phyloP scores from a whole-genome alignment of 2,113 vertebrate genomes.

The Zapornia atra region DNA sequence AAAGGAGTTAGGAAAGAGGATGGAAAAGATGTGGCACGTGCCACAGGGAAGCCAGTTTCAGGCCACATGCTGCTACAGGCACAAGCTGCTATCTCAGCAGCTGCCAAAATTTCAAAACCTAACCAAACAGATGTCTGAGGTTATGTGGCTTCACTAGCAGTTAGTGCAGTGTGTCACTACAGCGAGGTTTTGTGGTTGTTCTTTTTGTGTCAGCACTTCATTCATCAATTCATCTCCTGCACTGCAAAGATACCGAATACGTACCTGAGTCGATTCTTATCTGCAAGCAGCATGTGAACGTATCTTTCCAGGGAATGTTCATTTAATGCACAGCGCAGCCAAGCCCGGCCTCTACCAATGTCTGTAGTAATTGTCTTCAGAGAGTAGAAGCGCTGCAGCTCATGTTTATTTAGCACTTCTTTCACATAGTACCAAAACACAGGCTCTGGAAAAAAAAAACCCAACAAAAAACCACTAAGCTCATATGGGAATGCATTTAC shows the following conservation, averaged over 20 bases:
- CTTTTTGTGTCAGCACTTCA: background rate
- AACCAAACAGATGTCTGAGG: background rate
- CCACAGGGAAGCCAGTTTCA: background rate
- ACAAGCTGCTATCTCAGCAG: background rate
- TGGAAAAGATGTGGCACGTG: background rate
- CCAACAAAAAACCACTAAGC: background rate
- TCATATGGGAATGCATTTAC: background rate
- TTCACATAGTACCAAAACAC: slow-evolving; percentile 97
- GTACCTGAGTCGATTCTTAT: slow-evolving; percentile 88
- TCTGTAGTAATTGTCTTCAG: slow-evolving; percentile 88
- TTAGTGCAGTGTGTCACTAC: background rate
- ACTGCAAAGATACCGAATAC: background rate
- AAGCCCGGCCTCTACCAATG: slow-evolving; percentile 90
- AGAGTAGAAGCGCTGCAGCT: slow-evolving; percentile 92
- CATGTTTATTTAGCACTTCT: slow-evolving; percentile 93
- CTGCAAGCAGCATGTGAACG: slow-evolving; percentile 89
- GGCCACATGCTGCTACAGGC: background rate
- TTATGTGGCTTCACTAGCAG: background rate
- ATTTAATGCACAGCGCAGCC: slow-evolving; percentile 95
- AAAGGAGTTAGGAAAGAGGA: background rate
- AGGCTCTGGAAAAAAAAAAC: slow-evolving; percentile 76
- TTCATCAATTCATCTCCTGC: background rate
- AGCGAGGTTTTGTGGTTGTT: background rate
- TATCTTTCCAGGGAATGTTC: slow-evolving; percentile 97
- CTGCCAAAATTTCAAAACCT: background rate